Percentiles rank a stretch among this genome's conserved stretches.
Conservation (phyloP, 2,888 invertebrate genomes). For the Drosophila nigricruria region DNA sequence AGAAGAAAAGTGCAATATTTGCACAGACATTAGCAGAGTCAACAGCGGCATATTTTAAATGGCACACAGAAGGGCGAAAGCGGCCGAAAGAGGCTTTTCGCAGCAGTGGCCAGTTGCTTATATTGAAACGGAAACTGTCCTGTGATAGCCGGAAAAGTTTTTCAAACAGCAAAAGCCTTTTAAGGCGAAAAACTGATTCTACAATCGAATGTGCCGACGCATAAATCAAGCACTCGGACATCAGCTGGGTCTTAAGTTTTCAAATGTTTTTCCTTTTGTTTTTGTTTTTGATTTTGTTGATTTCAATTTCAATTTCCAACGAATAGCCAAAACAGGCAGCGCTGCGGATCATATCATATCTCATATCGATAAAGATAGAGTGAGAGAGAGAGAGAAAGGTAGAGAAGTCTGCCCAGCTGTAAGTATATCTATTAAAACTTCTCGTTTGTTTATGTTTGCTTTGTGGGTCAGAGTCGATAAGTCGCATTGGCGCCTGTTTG, state of each 20-base stretch:
- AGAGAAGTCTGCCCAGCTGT: constrained; percentile 23
- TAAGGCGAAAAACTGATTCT: constrained; percentile 49
- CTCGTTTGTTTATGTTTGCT: constrained; percentile 1
- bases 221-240: constrained; percentile 65
- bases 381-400: neutral
- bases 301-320: constrained; percentile 44
- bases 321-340: constrained; percentile 26
- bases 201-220: constrained; percentile 54
- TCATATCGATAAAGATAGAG: constrained; percentile 30
- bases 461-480: constrained; percentile 42
- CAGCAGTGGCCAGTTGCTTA: constrained; percentile 6
- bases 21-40: constrained; percentile 72
- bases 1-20: constrained; percentile 67
- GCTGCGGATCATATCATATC: constrained; percentile 53
- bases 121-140: constrained; percentile 62
- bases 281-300: constrained; percentile 13
- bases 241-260: constrained; percentile 51
- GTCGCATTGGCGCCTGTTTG: constrained; percentile 41
- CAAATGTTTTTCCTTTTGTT: constrained; percentile 15
- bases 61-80: constrained; percentile 28
- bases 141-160: constrained; percentile 66
- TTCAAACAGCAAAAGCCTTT: constrained; percentile 62
- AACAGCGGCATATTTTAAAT: constrained; percentile 62
- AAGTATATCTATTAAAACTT: constrained; percentile 17
- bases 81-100: neutral